Evolutionary conservation across 1,140 invertebrate species (phyloP), one percentile per base, ranked within the genome.

Genomic region (Platyura marginata): DNA sequence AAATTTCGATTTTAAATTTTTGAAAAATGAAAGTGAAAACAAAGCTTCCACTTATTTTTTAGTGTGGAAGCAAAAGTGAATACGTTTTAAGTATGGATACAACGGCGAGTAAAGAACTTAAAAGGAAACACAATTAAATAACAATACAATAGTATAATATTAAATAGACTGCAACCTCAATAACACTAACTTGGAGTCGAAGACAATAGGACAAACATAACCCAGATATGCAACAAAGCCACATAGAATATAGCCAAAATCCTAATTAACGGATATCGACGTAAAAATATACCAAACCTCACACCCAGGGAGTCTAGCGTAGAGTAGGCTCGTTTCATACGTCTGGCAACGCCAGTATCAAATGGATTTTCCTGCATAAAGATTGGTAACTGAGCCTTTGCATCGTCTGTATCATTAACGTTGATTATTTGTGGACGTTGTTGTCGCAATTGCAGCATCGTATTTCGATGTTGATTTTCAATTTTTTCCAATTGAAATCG

Each of bases 291-390:
- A 15, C 85, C 84, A 18, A 83, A 70, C 43, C 81, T 66, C 38
- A 89, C 69, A 48, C 80, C 81, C 46, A 84, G 72, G 36, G 72
- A 70, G 62, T 89, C 84, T 13, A 88, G 63, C 29, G 71, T 71
- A 21, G 77, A 78, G 51, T 84, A 85, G 20, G 82, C 84, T 51
- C 76, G 66, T 60, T 88, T 88, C 3, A 89, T 79, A 49, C 75
- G 70, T 48, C 81, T 70, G 0, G 82, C 72, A 33, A 89, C 72
- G 15, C 77, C 71, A 39, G 79, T 79, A 52, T 89, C 84, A 51
- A 80, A 77, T 13, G 81, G 80, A 53, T 73, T 76, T 51, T 86
- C 81, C 45, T 75, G 66, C 55, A 86, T 66, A 47, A 85, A 77
- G 42, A 66, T 63, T 36, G 82, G 79, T 22, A 83, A 67, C 57